A percentile compares a stretch with the other conserved stretches of the same genome.
These are phyloP conservation scores for Dendroctonus valens DNA, from an alignment of 1,140 invertebrate genomes.

Conservation along the genomic window DNA sequence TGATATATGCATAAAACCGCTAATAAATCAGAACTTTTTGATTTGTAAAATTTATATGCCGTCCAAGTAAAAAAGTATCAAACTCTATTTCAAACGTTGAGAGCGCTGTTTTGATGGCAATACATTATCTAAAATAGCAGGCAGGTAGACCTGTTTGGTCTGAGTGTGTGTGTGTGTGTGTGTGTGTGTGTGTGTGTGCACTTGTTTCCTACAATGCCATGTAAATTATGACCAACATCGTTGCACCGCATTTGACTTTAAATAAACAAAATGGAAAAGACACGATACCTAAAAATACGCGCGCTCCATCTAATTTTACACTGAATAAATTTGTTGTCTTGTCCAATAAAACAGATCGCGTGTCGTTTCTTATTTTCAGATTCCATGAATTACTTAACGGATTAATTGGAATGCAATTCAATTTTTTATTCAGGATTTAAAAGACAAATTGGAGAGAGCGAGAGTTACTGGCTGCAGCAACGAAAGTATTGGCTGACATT, in stretches of 20 bases:
- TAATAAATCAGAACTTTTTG: slow-evolving; percentile 24
- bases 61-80: slow-evolving; percentile 11
- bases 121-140: slow-evolving; percentile 24
- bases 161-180: not conserved
- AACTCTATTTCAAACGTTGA: slow-evolving; percentile 21
- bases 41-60: slow-evolving; percentile 23
- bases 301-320: slow-evolving; percentile 29
- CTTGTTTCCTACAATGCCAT: slow-evolving; percentile 9
- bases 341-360: slow-evolving; percentile 24
- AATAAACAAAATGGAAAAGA: slow-evolving; percentile 22
- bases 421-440: slow-evolving; percentile 1
- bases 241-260: slow-evolving; percentile 22
- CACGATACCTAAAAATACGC: slow-evolving; percentile 26
- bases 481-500: no score
- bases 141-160: slow-evolving; percentile 9
- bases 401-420: slow-evolving; percentile 17
- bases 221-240: slow-evolving; percentile 23
- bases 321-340: slow-evolving; percentile 31
- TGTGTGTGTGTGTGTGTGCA: slow-evolving; percentile 7
- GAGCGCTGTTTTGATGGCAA: slow-evolving; percentile 23
- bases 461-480: no score
- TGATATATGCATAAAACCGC: not conserved
- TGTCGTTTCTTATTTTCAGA: slow-evolving; percentile 30
- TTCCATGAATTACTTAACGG: slow-evolving; percentile 13
- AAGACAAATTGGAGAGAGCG: not conserved